Percentiles rank a stretch among this genome's conserved stretches.
These are phyloP conservation scores for Morelia viridis DNA, from an alignment of 2,797 vertebrate genomes.

Conservation along the genomic window DNA sequence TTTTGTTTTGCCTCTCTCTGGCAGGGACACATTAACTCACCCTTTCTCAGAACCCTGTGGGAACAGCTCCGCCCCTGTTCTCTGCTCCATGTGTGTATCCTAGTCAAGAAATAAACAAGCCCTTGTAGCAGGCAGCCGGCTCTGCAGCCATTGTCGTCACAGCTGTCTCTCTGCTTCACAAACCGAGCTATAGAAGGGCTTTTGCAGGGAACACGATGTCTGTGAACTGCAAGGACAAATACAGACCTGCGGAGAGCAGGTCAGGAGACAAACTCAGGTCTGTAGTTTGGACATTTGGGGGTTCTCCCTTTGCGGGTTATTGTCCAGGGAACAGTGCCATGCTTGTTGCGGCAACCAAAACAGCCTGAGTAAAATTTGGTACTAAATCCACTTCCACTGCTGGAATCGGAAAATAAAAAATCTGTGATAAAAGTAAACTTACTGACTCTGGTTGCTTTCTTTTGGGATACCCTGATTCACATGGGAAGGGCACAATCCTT, in stretches of 20 bases:
- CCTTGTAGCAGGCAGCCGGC: constrained; percentile 9
- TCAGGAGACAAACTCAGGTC: not conserved
- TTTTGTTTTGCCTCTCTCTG: constrained; percentile 14
- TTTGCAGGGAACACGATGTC: not conserved
- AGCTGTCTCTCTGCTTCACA: not conserved
- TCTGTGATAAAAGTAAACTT: not conserved
- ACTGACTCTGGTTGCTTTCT: not conserved
- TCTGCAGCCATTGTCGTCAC: constrained; percentile 28
- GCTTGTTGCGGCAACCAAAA: not conserved
- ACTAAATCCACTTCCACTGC: not conserved
- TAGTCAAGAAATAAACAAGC: constrained; percentile 29
- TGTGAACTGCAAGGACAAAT: not conserved
- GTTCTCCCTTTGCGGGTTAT: not conserved
- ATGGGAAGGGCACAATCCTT: not conserved
- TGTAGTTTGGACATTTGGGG: not conserved
- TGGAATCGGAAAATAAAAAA: not conserved
- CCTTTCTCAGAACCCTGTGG: constrained; percentile 41
- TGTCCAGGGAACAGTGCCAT: not conserved
- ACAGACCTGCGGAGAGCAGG: not conserved
- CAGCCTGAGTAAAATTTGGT: not conserved
- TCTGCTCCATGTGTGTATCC: not conserved
- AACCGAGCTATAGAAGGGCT: not conserved
- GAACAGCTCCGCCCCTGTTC: constrained; percentile 31
- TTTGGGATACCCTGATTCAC: not conserved
- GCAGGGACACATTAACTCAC: constrained; percentile 22